phyloP scores from a whole-genome alignment of 2,113 vertebrate species.

The Aspiorhynchus laticeps region DNA sequence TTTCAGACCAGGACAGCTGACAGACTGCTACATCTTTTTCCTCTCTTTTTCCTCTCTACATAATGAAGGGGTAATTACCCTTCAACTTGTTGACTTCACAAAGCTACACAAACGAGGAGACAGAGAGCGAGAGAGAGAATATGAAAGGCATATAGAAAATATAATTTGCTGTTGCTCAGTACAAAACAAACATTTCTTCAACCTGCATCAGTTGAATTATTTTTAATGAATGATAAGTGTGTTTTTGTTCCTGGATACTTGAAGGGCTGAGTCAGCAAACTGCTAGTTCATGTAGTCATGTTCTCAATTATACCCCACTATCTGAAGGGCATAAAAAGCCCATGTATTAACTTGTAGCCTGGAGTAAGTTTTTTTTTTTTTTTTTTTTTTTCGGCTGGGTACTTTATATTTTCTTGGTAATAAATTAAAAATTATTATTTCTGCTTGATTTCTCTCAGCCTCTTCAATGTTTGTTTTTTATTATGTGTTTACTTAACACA shows the following conservation, averaged over 20 bases:
- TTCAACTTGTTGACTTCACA: conserved; percentile 28
- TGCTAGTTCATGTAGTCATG: not conserved
- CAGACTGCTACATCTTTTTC: conserved; percentile 35
- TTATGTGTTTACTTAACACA: too few relatives aligned
- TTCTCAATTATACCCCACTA: not conserved
- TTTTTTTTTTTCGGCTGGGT: not conserved
- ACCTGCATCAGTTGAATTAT: not conserved
- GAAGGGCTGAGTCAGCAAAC: conserved; percentile 17
- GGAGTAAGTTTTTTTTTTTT: not conserved
- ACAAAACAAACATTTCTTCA: conserved; percentile 3
- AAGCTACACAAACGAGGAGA: not conserved
- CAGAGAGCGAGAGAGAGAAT: not conserved
- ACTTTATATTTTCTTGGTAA: too few relatives aligned
- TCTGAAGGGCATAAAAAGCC: not conserved
- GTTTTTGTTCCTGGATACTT: not conserved
- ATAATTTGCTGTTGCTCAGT: not conserved
- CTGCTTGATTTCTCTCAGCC: too few relatives aligned
- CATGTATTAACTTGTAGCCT: not conserved
- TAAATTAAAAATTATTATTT: too few relatives aligned
- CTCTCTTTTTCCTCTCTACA: conserved; percentile 37
- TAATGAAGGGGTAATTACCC: conserved; percentile 40
- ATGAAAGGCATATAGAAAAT: conserved; percentile 16
- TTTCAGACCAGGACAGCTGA: conserved; percentile 45
- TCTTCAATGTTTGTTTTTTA: too few relatives aligned
- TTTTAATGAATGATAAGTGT: conserved; percentile 20